phyloP scores from a whole-genome alignment of 2,888 invertebrate species.

The Sinhomidia bicolor region DNA sequence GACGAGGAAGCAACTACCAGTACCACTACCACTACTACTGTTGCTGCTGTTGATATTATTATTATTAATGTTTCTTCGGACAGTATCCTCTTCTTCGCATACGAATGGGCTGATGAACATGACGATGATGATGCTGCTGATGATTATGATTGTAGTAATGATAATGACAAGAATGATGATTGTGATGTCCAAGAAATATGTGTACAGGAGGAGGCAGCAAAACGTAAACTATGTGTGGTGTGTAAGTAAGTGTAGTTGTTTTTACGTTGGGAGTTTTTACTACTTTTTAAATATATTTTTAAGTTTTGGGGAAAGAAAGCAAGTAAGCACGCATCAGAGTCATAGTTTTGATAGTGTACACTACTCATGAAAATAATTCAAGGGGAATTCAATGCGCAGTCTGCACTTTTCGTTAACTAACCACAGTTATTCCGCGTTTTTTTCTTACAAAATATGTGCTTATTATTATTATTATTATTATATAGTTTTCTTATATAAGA shows the following conservation, averaged over 20 bases:
- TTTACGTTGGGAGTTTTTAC: slow-evolving; percentile 37
- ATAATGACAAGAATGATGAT: slow-evolving; percentile 74
- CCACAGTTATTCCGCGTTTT: slow-evolving; percentile 57
- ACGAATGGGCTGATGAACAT: slow-evolving; percentile 77
- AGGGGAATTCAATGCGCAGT: slow-evolving; percentile 11
- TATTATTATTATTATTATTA: too few species aligned
- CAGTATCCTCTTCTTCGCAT: slow-evolving; percentile 69
- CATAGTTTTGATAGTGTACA: not conserved
- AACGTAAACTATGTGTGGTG: slow-evolving; percentile 44
- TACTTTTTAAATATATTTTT: slow-evolving; percentile 38
- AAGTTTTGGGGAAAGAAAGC: slow-evolving; percentile 23
- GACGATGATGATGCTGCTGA: slow-evolving; percentile 60
- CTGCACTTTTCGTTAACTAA: slow-evolving; percentile 52
- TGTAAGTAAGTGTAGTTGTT: slow-evolving; percentile 19
- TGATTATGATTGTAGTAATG: slow-evolving; percentile 73
- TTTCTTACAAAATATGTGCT: too few species aligned
- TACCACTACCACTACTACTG: slow-evolving; percentile 45
- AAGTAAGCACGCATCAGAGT: too few species aligned
- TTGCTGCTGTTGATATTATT: slow-evolving; percentile 60
- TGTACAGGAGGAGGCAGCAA: slow-evolving; percentile 47
- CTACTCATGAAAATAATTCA: not conserved
- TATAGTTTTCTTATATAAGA: not conserved
- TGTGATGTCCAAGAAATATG: slow-evolving; percentile 72
- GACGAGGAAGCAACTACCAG: slow-evolving; percentile 58
- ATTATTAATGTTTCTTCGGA: slow-evolving; percentile 73